Evolutionary conservation across 2,797 vertebrate species (phyloP), one percentile per base, ranked within the genome.

Genomic region (Paguma larvata): DNA sequence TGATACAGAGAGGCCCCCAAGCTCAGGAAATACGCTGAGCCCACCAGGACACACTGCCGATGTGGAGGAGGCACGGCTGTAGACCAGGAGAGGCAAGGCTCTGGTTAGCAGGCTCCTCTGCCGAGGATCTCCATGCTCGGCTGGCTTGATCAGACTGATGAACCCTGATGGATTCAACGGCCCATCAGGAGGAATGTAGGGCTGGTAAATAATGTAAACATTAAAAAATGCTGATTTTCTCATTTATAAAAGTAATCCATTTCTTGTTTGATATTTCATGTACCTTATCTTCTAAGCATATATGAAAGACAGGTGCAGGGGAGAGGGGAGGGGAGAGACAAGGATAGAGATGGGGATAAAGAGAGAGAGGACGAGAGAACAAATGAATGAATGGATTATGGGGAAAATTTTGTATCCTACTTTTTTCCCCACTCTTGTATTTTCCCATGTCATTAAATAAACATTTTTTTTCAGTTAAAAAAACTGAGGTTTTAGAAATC

Each of bases 381-480:
- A 19, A 62, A 23, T 19, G 56, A 46, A 88, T 25, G 53, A 15
- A 21, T 21, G 46, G 46, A 65, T 63, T 48, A 46, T 23, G 85
- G n/a, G 62, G 25, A 30, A 82, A 72, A 18, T 87, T 53, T 48
- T 68, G 6, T 8, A 63, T 72, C 5, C 46, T 72, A 32, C 32
- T 34, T 80, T 89, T 77, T 88, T n/a, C 30, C 38, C 73, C 5
- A 59, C 25, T 79, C 46, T 94, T 79, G 6, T 65, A 92, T 85
- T 63, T 90, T 38, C 23, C 63, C n/a, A 67, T 59, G 38, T 68
- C 83, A 68, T 86, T 93, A 93, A 93, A 75, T 15, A 73, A 30
- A 65, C 8, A 8, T 68, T 84, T 14, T 62, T 51, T 79, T 77
- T 23, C 48, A 88, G n/a, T 41, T 51, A 10, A 34, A 95, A 92